Conservation (phyloP, 2,113 vertebrate genomes). For the Jaculus jaculus region DNA sequence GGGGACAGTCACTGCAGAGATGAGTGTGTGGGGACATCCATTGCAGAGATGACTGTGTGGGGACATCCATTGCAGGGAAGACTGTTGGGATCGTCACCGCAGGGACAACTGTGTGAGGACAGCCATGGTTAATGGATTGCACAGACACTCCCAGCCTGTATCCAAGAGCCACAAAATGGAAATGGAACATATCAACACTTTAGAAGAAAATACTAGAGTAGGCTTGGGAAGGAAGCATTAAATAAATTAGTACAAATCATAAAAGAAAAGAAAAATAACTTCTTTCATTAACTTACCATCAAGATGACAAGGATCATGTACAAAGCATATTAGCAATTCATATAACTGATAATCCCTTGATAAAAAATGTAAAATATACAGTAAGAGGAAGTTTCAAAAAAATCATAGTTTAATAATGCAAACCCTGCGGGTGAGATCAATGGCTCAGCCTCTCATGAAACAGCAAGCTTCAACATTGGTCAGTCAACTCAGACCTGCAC, state of each 20-base stretch:
- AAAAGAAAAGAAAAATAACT: background rate
- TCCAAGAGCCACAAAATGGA: accelerated
- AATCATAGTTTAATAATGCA: background rate
- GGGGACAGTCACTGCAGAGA: no score
- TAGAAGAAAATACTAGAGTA: background rate
- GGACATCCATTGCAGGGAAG: no score
- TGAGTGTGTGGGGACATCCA: no score
- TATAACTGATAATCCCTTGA: no score
- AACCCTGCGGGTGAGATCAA: accelerated
- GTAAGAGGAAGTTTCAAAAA: background rate
- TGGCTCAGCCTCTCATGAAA: accelerated
- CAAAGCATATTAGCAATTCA: background rate
- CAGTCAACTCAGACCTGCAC: accelerated
- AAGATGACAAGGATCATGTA: background rate
- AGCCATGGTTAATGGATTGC: no score
- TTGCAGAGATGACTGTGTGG: no score
- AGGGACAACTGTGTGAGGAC: no score
- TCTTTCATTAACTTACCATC: background rate
- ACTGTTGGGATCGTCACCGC: no score
- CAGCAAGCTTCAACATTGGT: background rate
- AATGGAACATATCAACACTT: no score
- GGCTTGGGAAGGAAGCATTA: accelerated
- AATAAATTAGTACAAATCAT: background rate
- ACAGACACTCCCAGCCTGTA: background rate
- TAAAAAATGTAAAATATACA: background rate